Percentiles rank a stretch among this genome's conserved stretches.
Evolutionary conservation across 2,888 invertebrate genomes (phyloP).

Genomic region (Leptinotarsa haldemani): DNA sequence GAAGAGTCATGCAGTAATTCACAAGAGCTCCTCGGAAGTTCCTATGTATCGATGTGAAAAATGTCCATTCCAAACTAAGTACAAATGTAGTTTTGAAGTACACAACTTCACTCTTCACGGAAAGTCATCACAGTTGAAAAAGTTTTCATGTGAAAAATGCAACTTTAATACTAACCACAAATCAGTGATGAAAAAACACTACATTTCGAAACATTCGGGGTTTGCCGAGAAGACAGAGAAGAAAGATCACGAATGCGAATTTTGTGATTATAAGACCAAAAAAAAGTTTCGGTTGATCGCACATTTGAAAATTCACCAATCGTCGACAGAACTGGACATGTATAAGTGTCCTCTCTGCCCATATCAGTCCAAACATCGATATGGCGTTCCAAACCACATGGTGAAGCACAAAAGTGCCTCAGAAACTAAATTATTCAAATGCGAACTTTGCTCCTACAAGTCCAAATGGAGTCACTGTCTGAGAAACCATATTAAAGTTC

Average conservation of each 20-base stretch:
- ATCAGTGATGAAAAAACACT: background rate
- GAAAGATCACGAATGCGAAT: background rate
- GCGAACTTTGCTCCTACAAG: slow-evolving; percentile 24
- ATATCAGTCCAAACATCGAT: slow-evolving; percentile 6
- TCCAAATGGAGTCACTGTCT: slow-evolving; percentile 25
- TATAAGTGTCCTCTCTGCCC: slow-evolving; percentile 15
- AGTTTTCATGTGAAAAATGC: slow-evolving; percentile 16
- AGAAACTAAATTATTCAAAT: slow-evolving; percentile 15
- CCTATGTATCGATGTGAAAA: background rate
- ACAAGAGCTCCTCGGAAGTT: slow-evolving; percentile 8
- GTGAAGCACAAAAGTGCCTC: slow-evolving; percentile 15
- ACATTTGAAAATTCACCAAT: background rate
- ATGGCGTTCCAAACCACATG: background rate
- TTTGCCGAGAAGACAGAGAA: background rate
- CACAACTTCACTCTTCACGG: background rate
- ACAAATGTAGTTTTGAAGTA: background rate
- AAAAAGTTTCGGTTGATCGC: background rate
- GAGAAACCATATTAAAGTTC: slow-evolving; percentile 20
- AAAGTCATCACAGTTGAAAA: background rate
- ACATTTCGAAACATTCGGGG: background rate
- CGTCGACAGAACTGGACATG: background rate
- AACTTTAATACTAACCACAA: background rate
- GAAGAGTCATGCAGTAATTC: background rate
- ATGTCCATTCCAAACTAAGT: slow-evolving; percentile 13
- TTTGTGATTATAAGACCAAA: background rate